phyloP scores from a whole-genome alignment of 2,888 invertebrate species.

The Yponomeuta malinellus region DNA sequence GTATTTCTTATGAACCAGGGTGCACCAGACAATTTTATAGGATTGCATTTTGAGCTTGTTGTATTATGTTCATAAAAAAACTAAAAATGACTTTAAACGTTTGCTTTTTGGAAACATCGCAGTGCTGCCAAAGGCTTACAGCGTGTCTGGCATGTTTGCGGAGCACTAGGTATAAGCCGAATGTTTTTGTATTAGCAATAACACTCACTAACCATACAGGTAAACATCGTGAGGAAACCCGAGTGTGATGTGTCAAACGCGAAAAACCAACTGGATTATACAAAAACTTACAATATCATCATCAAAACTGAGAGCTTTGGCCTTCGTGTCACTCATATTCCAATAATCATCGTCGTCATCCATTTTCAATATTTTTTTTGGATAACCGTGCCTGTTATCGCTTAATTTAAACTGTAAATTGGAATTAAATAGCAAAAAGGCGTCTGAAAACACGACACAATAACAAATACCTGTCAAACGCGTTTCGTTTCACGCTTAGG shows the following conservation, averaged over 20 bases:
- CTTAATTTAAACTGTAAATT: neutral
- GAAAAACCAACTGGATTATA: neutral
- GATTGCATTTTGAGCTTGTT: no score
- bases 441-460: neutral
- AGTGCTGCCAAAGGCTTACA: no score
- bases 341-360: conserved; percentile 83
- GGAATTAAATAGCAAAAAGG: neutral
- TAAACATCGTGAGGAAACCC: no score
- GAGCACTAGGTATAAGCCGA: no score
- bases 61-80: no score
- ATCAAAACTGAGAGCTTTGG: conserved; percentile 85
- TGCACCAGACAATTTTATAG: no score
- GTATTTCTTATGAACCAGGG: no score
- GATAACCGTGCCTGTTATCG: neutral
- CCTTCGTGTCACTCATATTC: conserved; percentile 83
- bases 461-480: neutral
- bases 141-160: no score
- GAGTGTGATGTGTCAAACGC: neutral
- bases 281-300: conserved; percentile 79
- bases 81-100: no score
- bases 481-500: neutral
- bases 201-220: no score
- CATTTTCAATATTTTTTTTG: conserved; percentile 2
- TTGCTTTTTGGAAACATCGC: no score
- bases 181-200: no score